Evolutionary conservation across 2,113 vertebrate genomes (phyloP).

Genomic region (Chaenogobius annularis): DNA sequence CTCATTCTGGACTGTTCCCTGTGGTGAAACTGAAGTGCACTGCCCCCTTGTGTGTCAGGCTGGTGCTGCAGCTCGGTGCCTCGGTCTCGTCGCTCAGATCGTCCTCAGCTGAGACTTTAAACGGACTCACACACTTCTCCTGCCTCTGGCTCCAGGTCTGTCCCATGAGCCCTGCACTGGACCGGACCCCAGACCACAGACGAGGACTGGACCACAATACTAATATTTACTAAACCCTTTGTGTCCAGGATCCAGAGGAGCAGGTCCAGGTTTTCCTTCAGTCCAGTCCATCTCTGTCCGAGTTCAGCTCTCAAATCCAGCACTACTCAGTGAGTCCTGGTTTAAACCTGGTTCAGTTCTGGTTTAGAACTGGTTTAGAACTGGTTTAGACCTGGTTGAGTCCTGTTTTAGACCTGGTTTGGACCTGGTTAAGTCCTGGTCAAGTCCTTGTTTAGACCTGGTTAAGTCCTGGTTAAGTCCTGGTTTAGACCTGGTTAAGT

Average conservation of each 20-base stretch:
- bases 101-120: constrained; percentile 68
- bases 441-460: not conserved
- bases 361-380: not conserved
- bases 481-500: not conserved
- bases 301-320: constrained; percentile 79
- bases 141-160: constrained; percentile 82
- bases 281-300: constrained; percentile 73
- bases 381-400: not conserved
- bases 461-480: not conserved
- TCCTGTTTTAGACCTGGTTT: not conserved
- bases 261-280: constrained; percentile 78
- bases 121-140: constrained; percentile 76
- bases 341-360: not conserved
- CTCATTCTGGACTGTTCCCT: not conserved
- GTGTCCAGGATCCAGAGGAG: constrained; percentile 79
- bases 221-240: not conserved
- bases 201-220: no score
- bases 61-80: constrained; percentile 76
- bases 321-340: constrained; percentile 79
- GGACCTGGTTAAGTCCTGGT: not conserved
- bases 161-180: constrained; percentile 1
- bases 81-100: constrained; percentile 74
- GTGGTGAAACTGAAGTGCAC: not conserved
- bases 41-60: constrained; percentile 52
- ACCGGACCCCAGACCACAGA: not conserved